Evolutionary conservation across 2,113 vertebrate species (phyloP), one percentile per base, ranked within the genome.

Genomic region (Scopus umbretta): DNA sequence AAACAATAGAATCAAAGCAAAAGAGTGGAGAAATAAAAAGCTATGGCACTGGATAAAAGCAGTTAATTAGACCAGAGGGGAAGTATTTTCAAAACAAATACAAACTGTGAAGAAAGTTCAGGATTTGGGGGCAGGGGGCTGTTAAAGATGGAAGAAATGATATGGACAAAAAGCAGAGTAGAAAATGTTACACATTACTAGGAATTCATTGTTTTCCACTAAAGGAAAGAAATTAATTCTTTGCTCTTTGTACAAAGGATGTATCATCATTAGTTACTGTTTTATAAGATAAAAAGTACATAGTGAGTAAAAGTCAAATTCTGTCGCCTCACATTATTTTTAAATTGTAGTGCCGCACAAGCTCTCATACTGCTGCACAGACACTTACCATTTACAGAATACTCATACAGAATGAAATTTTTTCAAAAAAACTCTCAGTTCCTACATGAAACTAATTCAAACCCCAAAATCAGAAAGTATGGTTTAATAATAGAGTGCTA

Each of bases 1-100:
- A 97, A 94, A 74, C 16, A 88, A 67, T 58, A 59, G 32, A 94
- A 89, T 86, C 43, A 82, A 82, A 88, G 52, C 11, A 79, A 36
- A 86, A 75, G n/a, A 89, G 5, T 80, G 30, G 8, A 89, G 56
- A 15, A 75, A 10, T 80, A 84, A 91, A 91, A 92, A 85, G 22
- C 16, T 72, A 45, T 34, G 29, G 18, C 16, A 55, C 7, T 42
- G n/a, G 32, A 43, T 72, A 66, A 68, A 86, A 65, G 8, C 38
- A 84, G 79, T 94, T 84, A 16, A 65, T 79, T 25, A 53, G 52
- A 84, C 26, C n/a, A 75, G 74, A 63, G 25, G 10, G 11, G 25
- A 81, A n/a, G 11, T 17, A 84, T 91, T 95, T 90, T 89, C 56
- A 94, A 92, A 92, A 86, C 11, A 96, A 90, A 76, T 34, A 80